Conservation (phyloP, 2,888 invertebrate species). For the Alsophila aescularia region DNA sequence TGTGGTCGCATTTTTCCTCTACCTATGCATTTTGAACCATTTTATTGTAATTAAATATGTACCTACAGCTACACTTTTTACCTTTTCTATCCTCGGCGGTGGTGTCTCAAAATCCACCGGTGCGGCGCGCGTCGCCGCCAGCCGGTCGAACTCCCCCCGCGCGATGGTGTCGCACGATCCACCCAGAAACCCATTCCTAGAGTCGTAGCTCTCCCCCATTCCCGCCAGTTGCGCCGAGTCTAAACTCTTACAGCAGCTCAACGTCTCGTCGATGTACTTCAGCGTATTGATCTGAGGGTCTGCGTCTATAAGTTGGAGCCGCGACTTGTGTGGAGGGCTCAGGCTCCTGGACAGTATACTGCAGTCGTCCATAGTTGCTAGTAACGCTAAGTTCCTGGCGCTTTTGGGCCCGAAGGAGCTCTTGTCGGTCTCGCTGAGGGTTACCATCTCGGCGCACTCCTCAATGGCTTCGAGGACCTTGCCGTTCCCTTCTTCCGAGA, state of each 20-base stretch:
- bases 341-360: slow-evolving; percentile 77
- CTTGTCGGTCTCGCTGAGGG: slow-evolving; percentile 83
- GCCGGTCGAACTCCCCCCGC: slow-evolving; percentile 68
- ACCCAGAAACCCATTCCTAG: slow-evolving; percentile 74
- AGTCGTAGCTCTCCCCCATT: slow-evolving; percentile 80
- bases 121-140: slow-evolving; percentile 58
- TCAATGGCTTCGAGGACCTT: slow-evolving; percentile 87
- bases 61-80: slow-evolving; percentile 28
- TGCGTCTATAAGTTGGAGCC: slow-evolving; percentile 73
- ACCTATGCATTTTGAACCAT: too few species aligned
- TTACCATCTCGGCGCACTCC: slow-evolving; percentile 88
- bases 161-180: slow-evolving; percentile 79
- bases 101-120: slow-evolving; percentile 71
- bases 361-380: slow-evolving; percentile 83
- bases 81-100: slow-evolving; percentile 69
- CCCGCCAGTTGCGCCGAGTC: slow-evolving; percentile 78
- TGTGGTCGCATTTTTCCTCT: too few species aligned
- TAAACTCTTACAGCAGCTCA: slow-evolving; percentile 78
- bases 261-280: slow-evolving; percentile 86
- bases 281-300: slow-evolving; percentile 84
- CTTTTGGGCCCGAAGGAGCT: slow-evolving; percentile 72
- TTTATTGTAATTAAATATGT: too few species aligned
- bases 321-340: slow-evolving; percentile 74
- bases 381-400: slow-evolving; percentile 77
- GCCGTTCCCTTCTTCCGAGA: slow-evolving; percentile 86